Evolutionary conservation across 2,888 invertebrate species (phyloP), one percentile per base, ranked within the genome.

Genomic region (Lasioglossum morio): DNA sequence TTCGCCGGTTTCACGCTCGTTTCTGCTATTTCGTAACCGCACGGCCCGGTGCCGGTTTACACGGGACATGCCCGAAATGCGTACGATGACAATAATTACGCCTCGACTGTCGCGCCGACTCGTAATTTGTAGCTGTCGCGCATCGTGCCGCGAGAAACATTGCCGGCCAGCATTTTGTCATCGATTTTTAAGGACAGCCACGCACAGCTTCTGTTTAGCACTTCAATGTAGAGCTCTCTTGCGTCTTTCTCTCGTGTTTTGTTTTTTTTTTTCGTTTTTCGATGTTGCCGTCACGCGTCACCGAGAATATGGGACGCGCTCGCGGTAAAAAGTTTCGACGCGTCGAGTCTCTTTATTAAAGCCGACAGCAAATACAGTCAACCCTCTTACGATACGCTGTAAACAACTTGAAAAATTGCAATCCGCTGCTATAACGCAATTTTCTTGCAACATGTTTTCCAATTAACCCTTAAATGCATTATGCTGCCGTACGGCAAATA

Each of bases 21-120:
- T 85, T 81, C 87, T 77, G 70, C 73, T 73, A 60, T 86, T 76
- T 63, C 60, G 75, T 46, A 46, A 87, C 81, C 81, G 81, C 88
- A 85, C 48, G 76, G 76, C 69, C 78, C 77, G 77, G 77, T 81
- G 74, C 80, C 60, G 63, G 77, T 82, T 88, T 82, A 76, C 79
- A 63, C 66, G 70, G 37, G 70, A 72, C 79, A 60, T 66, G 66
- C 30, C 69, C 72, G 66, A 79, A 82, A 85, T 53, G 40, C 75
- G 74, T 53, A 43, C 74, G 79, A 87, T 87, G 82, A 89, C 79
- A 89, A 89, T 82, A 73, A 89, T 88, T 89, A 82, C 82, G 82
- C 72, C 79, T 72, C 79, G 66, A 53, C 70, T 70, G 40, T 82
- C 84, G 77, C 81, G 53, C 70, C 79, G 79, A 37, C 81, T 78